Conservation (phyloP, 2,888 invertebrate species). For the Morpho helenor region DNA sequence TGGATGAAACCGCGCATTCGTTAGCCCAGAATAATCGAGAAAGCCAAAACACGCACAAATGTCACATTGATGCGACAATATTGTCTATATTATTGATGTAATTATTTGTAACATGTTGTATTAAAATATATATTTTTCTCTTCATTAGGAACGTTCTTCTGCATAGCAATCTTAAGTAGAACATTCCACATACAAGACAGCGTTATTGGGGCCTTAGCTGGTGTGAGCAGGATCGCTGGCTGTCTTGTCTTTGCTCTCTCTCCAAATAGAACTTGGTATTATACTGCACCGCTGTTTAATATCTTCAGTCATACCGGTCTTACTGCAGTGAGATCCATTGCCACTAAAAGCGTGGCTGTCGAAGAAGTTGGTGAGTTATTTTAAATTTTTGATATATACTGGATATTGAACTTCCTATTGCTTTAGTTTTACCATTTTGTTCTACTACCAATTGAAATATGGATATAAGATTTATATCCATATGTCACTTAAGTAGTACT, state of each 20-base stretch:
- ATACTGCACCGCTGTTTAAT: slow-evolving; percentile 69
- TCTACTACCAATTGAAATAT: too few species aligned
- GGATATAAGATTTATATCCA: too few species aligned
- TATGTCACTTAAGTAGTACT: too few species aligned
- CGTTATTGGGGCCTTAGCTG: slow-evolving; percentile 66
- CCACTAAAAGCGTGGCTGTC: slow-evolving; percentile 74
- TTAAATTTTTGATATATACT: not conserved
- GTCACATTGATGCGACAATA: too few species aligned
- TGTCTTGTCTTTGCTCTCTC: slow-evolving; percentile 75
- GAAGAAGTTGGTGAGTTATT: slow-evolving; percentile 73
- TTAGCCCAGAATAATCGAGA: too few species aligned
- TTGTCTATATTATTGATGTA: too few species aligned
- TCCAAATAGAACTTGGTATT: slow-evolving; percentile 65
- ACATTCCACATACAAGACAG: slow-evolving; percentile 67
- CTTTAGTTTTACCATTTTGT: too few species aligned
- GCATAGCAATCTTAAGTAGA: slow-evolving; percentile 67
- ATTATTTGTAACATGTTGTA: too few species aligned
- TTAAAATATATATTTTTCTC: not conserved
- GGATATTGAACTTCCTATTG: too few species aligned
- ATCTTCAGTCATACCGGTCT: slow-evolving; percentile 76
- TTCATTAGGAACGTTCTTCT: slow-evolving; percentile 65
- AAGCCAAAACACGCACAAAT: too few species aligned
- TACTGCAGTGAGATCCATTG: slow-evolving; percentile 78
- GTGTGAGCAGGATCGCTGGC: slow-evolving; percentile 74
- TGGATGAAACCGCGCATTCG: too few species aligned